Conservation (phyloP, 2,113 vertebrate genomes). For the Cariama cristata region DNA sequence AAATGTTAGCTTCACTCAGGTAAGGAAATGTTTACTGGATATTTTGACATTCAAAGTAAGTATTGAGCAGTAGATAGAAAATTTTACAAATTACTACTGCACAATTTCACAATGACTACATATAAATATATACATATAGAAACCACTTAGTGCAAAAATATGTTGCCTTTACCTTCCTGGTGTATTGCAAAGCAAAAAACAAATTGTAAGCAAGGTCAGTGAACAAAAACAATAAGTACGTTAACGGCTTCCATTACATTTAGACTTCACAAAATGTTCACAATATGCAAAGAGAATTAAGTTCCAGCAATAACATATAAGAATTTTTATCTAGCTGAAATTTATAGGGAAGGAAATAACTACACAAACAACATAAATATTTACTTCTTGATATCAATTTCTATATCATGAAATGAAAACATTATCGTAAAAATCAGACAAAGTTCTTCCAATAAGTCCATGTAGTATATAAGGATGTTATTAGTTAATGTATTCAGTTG, state of each 20-base stretch:
- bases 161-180: background rate
- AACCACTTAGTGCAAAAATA: background rate
- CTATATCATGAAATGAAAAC: background rate
- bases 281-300: background rate
- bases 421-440: background rate
- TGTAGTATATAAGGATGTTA: background rate
- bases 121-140: background rate
- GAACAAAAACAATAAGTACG: background rate
- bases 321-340: background rate
- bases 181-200: background rate
- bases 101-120: background rate
- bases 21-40: background rate
- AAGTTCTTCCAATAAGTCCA: background rate
- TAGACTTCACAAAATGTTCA: background rate
- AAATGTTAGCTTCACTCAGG: background rate
- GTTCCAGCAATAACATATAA: background rate
- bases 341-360: background rate
- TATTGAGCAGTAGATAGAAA: background rate
- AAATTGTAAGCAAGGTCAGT: background rate
- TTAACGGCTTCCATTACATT: background rate
- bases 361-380: background rate
- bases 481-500: background rate
- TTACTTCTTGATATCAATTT: constrained; percentile 10
- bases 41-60: background rate
- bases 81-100: background rate